These are phyloP conservation scores for Drosophila yakuba DNA, from an alignment of 1,140 invertebrate species.

Conservation along the genomic window DNA sequence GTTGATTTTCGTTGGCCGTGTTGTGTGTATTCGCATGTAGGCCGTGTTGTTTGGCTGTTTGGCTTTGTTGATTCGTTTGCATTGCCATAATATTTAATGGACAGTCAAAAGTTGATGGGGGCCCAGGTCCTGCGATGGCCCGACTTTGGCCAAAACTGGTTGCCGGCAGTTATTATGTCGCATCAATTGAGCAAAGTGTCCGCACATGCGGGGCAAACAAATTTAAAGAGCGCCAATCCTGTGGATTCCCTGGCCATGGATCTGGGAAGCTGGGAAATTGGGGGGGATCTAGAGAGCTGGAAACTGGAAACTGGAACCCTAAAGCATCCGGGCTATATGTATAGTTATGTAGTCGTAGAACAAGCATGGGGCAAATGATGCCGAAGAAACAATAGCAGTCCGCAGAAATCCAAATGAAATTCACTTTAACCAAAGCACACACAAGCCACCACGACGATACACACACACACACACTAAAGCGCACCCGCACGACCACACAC, in stretches of 20 bases:
- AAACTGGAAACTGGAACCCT: no score
- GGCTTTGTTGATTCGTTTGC: conserved; percentile 54
- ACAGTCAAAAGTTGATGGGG: conserved; percentile 51
- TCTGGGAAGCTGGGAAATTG: background rate
- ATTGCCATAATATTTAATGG: conserved; percentile 75
- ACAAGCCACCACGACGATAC: conserved; percentile 1
- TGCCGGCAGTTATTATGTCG: conserved; percentile 62
- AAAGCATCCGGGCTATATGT: background rate
- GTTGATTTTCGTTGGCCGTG: conserved; percentile 10
- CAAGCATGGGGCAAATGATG: conserved; percentile 28
- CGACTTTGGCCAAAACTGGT: conserved; percentile 3
- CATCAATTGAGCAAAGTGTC: conserved; percentile 71
- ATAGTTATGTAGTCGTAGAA: conserved; percentile 17
- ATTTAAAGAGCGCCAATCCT: conserved; percentile 27
- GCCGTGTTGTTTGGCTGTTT: conserved; percentile 9
- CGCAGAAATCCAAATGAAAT: conserved; percentile 68
- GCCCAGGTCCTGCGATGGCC: background rate
- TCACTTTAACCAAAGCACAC: conserved; percentile 58
- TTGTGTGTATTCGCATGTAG: background rate
- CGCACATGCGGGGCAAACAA: conserved; percentile 61
- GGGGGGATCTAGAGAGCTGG: no score
- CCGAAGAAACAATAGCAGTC: conserved; percentile 51
- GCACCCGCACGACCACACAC: background rate
- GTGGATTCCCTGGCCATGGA: background rate
- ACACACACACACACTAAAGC: background rate